Base-by-base conservation (phyloP, 2,113 vertebrate species). In the Recurvirostra avosetta region DNA sequence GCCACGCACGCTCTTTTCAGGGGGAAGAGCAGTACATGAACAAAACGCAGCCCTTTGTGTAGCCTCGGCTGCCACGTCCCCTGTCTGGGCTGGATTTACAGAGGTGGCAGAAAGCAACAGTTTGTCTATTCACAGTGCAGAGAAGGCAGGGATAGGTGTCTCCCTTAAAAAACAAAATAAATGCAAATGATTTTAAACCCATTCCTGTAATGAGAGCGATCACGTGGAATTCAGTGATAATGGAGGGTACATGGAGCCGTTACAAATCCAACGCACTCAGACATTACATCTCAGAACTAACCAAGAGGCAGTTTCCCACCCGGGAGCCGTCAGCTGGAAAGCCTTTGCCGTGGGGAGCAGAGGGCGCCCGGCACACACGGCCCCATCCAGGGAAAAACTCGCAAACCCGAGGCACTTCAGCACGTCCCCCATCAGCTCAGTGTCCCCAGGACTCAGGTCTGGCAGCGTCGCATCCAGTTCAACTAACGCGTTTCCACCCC, bases 361-460 rank as follows among this genome's bases (percentile, higher is more conserved):
- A 23, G 50, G 40, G 26, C 4, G 0, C 18, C 2, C 1, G 0
- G 49, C 17, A 18, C 15, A 8, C 4, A 0, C 0, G 2, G 78
- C 53, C 2, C 27, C 3, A 3, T 2, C n/a, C 52, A n/a, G 66
- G 45, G 50, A 74, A 55, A 68, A 7, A 10, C n/a, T 23, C 1
- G 8, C 79, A 17, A 47, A 27, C 27, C n/a, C 1, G 26, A 15
- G 38, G 38, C 41, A 2, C 20, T 53, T 40, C 68, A 38, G 32
- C 74, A 32, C 5, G 5, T 41, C 20, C 32, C 22, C 6, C 1
- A 2, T 2, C 38, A 32, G 23, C 47, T 50, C 25, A 0, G 2
- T 9, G 40, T 55, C 49, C 36, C 66, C 1, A 4, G 36, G 50
- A 30, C 41, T 4, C 3, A 0, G 27, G 14, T 30, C 30, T 26